These are phyloP conservation scores for Adrianichthys oophorus DNA, from an alignment of 2,797 vertebrate species.

Conservation along the genomic window DNA sequence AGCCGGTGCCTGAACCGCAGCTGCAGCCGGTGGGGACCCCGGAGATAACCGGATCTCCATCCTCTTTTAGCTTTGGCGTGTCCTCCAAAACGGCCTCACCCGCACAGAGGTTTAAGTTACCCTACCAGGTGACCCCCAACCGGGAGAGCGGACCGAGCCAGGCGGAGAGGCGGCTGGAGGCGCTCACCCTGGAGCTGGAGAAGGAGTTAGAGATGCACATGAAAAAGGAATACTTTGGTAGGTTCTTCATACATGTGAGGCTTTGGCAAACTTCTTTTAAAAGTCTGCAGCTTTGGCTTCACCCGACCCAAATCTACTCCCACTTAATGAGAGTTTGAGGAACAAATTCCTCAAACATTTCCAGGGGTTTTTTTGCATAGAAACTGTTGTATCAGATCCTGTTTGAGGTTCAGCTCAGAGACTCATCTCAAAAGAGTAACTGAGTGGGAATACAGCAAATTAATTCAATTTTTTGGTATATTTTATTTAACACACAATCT, in stretches of 20 bases:
- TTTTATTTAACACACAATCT: no score
- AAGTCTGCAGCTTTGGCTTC: no score
- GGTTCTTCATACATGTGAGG: conserved; percentile 24
- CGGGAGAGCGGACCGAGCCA: conserved; percentile 90
- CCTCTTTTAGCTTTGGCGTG: conserved; percentile 77
- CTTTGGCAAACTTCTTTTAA: no score
- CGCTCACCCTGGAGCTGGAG: conserved; percentile 93
- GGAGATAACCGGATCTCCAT: conserved; percentile 58
- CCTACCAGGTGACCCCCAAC: conserved; percentile 88
- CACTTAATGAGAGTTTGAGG: no score
- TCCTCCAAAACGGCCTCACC: conserved; percentile 70
- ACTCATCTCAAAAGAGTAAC: no score
- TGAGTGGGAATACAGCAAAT: no score
- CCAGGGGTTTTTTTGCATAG: no score
- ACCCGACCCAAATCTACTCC: no score
- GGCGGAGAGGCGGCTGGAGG: conserved; percentile 91
- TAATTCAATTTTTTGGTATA: no score
- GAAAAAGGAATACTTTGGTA: conserved; percentile 98
- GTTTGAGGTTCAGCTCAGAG: no score
- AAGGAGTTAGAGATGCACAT: conserved; percentile 95
- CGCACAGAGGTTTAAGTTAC: conserved; percentile 83
- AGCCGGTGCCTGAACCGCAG: conserved; percentile 73
- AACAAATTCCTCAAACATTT: no score
- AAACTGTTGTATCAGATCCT: no score
- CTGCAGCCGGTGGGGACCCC: conserved; percentile 42